Evolutionary conservation across 2,888 invertebrate species (phyloP), one percentile per base, ranked within the genome.

Genomic region (Xanthia icteritia): DNA sequence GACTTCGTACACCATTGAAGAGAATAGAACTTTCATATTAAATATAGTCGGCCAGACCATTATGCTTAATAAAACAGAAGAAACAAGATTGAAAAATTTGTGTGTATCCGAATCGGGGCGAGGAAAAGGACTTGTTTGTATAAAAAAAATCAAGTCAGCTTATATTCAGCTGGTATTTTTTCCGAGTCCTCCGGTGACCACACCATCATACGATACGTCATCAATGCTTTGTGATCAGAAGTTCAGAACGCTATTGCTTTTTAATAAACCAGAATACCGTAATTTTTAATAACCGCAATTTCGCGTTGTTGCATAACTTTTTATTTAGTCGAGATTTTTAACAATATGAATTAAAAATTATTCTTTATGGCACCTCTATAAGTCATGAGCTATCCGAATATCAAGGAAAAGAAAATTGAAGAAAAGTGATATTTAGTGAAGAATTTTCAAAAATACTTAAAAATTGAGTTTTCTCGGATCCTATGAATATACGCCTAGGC

Each of bases 21-120:
- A 48, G 27, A 80, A 82, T 64, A 66, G 39, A 65, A 61, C 31
- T 61, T 66, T 77, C 42, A 27, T 68, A 64, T 45, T 5, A 48
- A 65, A 45, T 80, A 78, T 58, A 60, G 51, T 31, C 6, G 20
- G 27, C 36, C 51, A 45, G 13, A 36, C 36, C n/a, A 51, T 23
- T 48, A 39, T 5, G 17, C 0, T n/a, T 15, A 45, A 65, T 36
- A 48, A 51, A 51, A 54, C 15, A 70, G 31, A 74, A 75, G 13
- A 66, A 60, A n/a, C 31, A n/a, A 31, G 8, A 68, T 42, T 15
- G 20, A 17, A 51, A 42, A 17, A 58, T n/a, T 51, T 6, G 39
- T 15, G 6, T 39, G 23, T 27, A 54, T 31, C 27, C 13, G 31
- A 31, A 66, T 31, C 45, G 23, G 13, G 39, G 39, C 15, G 15